Percentiles rank a stretch among this genome's conserved stretches.
Conservation (phyloP, 2,113 vertebrate species). For the Xyliphius kryptos region DNA sequence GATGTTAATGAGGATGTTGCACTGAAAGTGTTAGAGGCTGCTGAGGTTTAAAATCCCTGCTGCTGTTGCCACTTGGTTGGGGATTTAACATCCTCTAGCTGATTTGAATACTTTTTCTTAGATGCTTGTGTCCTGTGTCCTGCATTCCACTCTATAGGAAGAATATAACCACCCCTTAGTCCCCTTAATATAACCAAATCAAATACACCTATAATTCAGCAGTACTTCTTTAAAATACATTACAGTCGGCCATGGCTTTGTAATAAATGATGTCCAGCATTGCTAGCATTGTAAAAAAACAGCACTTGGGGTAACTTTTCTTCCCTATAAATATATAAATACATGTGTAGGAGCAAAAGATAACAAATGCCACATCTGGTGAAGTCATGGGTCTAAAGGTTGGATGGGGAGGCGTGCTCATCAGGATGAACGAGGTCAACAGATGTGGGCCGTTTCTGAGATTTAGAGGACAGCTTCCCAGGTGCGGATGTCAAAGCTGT, state of each 20-base stretch:
- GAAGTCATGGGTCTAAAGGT: constrained; percentile 16
- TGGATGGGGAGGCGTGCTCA: constrained; percentile 4
- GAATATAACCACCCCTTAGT: not conserved
- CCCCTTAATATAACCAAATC: too few relatives aligned
- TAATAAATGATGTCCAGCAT: constrained; percentile 1
- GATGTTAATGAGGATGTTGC: not conserved
- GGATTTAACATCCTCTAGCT: not conserved
- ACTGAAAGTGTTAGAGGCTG: not conserved
- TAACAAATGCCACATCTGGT: constrained; percentile 7
- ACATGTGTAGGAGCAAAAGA: not conserved
- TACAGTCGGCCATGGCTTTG: not conserved
- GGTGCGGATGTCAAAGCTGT: constrained; percentile 44
- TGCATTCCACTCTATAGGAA: not conserved
- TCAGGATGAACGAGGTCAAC: constrained; percentile 1
- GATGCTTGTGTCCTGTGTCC: constrained; percentile 10
- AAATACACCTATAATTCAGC: not conserved
- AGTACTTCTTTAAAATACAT: constrained; percentile 3
- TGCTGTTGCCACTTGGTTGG: not conserved
- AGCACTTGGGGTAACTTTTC: not conserved
- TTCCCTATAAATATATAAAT: not conserved
- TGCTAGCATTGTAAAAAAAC: not conserved
- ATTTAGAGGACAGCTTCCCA: constrained; percentile 45
- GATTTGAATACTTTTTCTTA: constrained; percentile 6
- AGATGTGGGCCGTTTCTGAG: constrained; percentile 40
- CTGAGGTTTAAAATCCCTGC: not conserved